These are phyloP conservation scores for Montipora efflorescens DNA, from an alignment of 64 coral and sea anemone genomes.

Conservation along the genomic window DNA sequence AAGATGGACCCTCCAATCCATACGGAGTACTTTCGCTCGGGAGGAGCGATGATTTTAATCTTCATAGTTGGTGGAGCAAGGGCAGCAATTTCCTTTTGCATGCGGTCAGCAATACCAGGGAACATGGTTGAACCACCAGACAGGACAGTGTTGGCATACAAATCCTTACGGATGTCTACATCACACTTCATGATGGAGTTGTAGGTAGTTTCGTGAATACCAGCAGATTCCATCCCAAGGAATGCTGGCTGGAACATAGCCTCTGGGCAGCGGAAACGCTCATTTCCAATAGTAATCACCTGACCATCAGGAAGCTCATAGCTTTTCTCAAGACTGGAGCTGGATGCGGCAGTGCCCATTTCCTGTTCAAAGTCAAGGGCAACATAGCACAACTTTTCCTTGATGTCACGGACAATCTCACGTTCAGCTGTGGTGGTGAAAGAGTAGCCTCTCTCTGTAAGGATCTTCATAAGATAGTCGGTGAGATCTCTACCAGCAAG, in stretches of 20 bases:
- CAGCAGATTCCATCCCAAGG: constrained; percentile 89
- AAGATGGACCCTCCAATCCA: constrained; percentile 92
- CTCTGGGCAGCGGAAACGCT: constrained; percentile 88
- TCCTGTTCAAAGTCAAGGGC: constrained; percentile 87
- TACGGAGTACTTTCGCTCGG: constrained; percentile 90
- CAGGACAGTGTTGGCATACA: constrained; percentile 87
- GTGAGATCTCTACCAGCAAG: constrained; percentile 76
- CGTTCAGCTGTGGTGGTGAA: constrained; percentile 82
- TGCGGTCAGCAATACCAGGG: constrained; percentile 89
- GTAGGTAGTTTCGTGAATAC: constrained; percentile 92
- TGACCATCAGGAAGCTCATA: constrained; percentile 88
- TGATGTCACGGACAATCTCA: constrained; percentile 81
- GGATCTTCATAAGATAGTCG: constrained; percentile 82
- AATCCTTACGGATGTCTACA: constrained; percentile 89
- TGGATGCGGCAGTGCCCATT: constrained; percentile 72
- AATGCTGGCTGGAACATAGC: constrained; percentile 86
- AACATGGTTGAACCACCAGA: constrained; percentile 93
- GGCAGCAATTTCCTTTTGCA: constrained; percentile 89
- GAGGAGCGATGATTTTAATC: constrained; percentile 92
- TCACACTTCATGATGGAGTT: constrained; percentile 95
- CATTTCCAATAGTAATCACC: constrained; percentile 90
- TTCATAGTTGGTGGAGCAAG: constrained; percentile 93
- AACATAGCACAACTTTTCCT: constrained; percentile 78
- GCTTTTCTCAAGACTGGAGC: constrained; percentile 92
- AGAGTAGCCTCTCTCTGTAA: constrained; percentile 75